phyloP scores from a whole-genome alignment of 2,113 vertebrate genomes.

The Cebus imitator region DNA sequence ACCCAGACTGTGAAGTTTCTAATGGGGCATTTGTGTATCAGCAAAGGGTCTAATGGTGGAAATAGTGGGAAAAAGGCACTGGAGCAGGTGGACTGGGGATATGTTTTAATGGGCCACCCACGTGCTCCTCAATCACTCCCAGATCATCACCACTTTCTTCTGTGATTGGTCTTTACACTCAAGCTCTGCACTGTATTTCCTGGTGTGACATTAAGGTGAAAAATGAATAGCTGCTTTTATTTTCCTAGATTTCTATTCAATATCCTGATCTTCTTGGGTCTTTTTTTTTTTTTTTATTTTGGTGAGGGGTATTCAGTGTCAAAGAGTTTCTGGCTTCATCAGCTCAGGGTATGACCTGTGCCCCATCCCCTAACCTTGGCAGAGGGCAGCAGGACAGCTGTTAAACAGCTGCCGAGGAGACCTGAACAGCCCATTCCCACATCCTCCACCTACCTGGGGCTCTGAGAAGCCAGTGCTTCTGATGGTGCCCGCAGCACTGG shows the following conservation, averaged over 20 bases:
- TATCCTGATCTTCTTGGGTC: conserved; percentile 28
- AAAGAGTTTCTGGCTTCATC: neutral
- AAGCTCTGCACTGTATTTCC: neutral
- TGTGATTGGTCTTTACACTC: neutral
- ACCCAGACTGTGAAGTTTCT: neutral
- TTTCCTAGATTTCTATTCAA: neutral
- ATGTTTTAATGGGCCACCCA: neutral
- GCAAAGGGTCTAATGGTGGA: neutral
- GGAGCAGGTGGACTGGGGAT: neutral
- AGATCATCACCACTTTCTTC: neutral
- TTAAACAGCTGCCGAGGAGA: neutral
- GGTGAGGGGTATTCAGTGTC: neutral
- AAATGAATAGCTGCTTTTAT: conserved; percentile 16
- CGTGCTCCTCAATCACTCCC: neutral
- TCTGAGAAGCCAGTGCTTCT: neutral
- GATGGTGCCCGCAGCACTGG: neutral
- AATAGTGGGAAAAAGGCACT: neutral
- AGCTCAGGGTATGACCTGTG: neutral
- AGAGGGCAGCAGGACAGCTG: neutral
- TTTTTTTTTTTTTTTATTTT: neutral
- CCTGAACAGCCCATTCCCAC: neutral
- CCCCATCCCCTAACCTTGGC: neutral
- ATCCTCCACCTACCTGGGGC: neutral
- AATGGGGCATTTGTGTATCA: neutral
- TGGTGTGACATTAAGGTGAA: neutral